Conservation (phyloP, 2,888 invertebrate species). For the Hecatera dysodea region DNA sequence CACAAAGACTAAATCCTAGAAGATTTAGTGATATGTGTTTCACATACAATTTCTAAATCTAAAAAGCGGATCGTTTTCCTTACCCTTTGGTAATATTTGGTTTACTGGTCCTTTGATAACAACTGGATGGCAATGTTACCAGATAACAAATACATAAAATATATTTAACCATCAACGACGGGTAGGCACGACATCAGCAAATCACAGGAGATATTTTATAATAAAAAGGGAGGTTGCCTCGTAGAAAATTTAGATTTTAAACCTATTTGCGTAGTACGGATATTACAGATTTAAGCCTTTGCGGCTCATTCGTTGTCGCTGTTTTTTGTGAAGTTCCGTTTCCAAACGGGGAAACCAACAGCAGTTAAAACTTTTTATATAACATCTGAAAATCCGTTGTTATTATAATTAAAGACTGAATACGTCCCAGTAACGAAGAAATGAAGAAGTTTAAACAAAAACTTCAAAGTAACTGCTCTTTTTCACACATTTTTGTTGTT, state of each 20-base stretch:
- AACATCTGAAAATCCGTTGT: background rate
- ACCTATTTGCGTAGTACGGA: slow-evolving; percentile 10
- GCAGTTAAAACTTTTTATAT: background rate
- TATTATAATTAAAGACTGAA: too few species aligned
- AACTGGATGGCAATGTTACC: background rate
- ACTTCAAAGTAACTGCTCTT: too few species aligned
- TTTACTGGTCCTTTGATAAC: background rate
- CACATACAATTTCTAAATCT: background rate
- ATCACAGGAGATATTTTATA: slow-evolving; percentile 7
- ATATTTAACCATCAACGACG: background rate
- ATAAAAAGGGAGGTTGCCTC: background rate
- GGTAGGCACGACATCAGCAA: background rate
- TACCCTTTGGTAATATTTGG: background rate
- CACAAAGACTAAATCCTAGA: background rate
- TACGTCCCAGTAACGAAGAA: too few species aligned
- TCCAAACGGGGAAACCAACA: background rate
- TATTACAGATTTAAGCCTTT: slow-evolving; percentile 10
- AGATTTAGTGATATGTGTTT: background rate
- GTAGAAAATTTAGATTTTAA: slow-evolving; percentile 14
- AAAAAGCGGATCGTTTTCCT: background rate
- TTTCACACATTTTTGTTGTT: too few species aligned
- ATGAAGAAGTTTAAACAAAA: too few species aligned
- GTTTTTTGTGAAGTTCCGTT: too few species aligned
- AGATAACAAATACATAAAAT: slow-evolving; percentile 16
- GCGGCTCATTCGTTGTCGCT: background rate